Conservation (phyloP, 1,140 invertebrate genomes). For the Heliconius melpomene region DNA sequence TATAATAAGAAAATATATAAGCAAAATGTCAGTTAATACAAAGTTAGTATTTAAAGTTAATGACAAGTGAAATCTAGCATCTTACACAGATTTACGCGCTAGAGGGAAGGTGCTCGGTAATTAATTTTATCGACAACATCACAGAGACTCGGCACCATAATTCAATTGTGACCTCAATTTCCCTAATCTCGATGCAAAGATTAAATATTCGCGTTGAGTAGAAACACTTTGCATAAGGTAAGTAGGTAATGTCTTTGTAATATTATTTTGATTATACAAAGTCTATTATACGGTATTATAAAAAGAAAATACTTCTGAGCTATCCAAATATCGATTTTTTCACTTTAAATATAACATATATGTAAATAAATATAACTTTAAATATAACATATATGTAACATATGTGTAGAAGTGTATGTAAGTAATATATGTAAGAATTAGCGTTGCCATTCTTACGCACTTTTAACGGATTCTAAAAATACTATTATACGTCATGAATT, state of each 20-base stretch:
- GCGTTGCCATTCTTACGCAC: no score
- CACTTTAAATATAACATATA: no score
- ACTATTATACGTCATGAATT: no score
- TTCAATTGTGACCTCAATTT: slow-evolving; percentile 14
- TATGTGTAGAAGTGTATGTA: no score
- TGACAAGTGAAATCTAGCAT: neutral
- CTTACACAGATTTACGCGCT: neutral
- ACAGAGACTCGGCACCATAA: slow-evolving; percentile 8
- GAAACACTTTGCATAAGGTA: neutral
- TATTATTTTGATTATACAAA: neutral
- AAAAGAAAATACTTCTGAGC: neutral
- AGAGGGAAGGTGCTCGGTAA: neutral
- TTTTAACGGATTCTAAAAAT: no score
- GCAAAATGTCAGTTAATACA: neutral
- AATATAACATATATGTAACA: no score
- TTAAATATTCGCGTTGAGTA: neutral
- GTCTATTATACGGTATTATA: neutral
- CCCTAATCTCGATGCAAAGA: slow-evolving; percentile 3
- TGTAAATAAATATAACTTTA: no score
- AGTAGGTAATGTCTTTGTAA: slow-evolving; percentile 1
- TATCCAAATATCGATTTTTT: no score
- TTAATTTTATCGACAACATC: slow-evolving; percentile 25
- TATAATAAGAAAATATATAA: neutral
- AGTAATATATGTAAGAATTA: no score
- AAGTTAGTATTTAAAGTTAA: neutral